Base-by-base conservation (phyloP, 2,888 invertebrate species). In the Sipha maydis region DNA sequence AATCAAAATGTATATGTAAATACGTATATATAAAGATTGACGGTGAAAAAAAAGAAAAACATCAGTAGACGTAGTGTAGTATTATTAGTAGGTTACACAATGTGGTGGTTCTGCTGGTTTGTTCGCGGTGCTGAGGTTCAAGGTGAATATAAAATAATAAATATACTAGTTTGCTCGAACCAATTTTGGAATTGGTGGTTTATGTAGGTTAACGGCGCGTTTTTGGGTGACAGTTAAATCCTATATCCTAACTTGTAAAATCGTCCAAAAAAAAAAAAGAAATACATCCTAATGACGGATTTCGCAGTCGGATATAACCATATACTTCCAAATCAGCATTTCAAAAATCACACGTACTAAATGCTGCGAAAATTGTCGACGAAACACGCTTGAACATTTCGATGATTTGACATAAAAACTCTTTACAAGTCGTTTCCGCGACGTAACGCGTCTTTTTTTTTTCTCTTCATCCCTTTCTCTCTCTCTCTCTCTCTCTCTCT, bases 41-140 rank as follows among this genome's bases (percentile, higher is more conserved):
- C 28, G 19, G 19, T n/a, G n/a, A 38, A 48, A 38, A 61, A 31
- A 31, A 54, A 56, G 25, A 54, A 79, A 61, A 34, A 21, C 21
- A 28, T 31, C 38, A 67, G 56, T 80, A 38, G 61, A n/a, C 38
- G 28, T 82, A 71, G 71, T 48, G 31, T 14, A 48, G n/a, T 17
- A 54, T 28, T 28, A 17, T 7, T 41, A 48, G 25, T 48, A 77
- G 25, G 28, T 61, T 80, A 76, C 56, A 41, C 83, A 7, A 61
- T 84, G 83, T 84, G 83, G 83, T 76, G 83, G 83, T 76, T 83
- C 25, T 83, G 83, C 34, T 34, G 31, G 28, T 48, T 48, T 48
- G 14, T 82, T 41, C 48, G 21, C 38, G 69, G 69, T 11, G 25
- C 61, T 41, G 34, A 61, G 80, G 80, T 80, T 67, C 80, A 67